phyloP scores from a whole-genome alignment of 2,797 vertebrate species.

The Molossus molossus region DNA sequence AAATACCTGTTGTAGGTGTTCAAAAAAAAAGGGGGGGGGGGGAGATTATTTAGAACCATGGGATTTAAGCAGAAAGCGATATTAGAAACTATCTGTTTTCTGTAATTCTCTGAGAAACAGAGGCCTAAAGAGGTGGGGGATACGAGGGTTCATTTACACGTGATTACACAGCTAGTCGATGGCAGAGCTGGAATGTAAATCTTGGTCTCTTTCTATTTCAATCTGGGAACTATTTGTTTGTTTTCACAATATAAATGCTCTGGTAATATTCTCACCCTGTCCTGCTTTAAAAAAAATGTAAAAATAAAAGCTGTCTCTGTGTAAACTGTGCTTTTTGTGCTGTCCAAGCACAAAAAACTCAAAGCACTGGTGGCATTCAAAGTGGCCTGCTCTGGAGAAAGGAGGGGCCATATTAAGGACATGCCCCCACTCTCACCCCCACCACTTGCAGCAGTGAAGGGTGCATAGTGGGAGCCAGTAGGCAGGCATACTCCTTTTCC shows the following conservation, averaged over 20 bases:
- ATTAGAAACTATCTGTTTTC: not conserved
- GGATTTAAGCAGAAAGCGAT: not conserved
- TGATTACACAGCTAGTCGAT: not conserved
- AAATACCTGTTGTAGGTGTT: not conserved
- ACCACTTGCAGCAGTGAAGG: not conserved
- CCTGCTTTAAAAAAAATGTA: not conserved
- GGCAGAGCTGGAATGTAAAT: not conserved
- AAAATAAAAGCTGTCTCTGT: not conserved
- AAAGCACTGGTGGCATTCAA: not conserved
- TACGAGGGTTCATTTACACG: not conserved
- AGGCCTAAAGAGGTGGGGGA: not conserved
- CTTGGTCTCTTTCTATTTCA: not conserved
- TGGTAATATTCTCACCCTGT: not conserved
- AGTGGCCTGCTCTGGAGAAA: not conserved
- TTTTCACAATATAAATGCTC: not conserved
- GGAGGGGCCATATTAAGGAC: not conserved
- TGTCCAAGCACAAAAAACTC: not conserved
- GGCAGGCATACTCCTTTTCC: rapidly evolving
- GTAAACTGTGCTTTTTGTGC: not conserved
- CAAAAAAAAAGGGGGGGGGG: not conserved
- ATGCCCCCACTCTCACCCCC: rapidly evolving
- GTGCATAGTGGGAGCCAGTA: not conserved
- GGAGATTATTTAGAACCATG: not conserved
- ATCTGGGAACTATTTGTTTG: not conserved
- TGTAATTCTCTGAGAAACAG: not conserved